A percentile compares a stretch with the other conserved stretches of the same genome.
These are phyloP conservation scores for Anthophora plumipes DNA, from an alignment of 2,888 invertebrate species.

Conservation along the genomic window DNA sequence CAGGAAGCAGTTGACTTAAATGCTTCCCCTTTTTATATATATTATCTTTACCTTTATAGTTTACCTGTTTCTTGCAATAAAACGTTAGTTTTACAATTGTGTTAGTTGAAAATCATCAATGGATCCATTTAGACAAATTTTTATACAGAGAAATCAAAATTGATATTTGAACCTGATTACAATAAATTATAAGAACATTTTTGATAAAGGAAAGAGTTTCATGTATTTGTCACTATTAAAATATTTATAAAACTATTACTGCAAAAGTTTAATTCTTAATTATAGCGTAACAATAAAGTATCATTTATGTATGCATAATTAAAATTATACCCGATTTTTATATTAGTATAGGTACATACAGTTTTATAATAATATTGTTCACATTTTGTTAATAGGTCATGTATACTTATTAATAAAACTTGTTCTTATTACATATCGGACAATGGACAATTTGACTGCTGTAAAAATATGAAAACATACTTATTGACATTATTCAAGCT, in stretches of 20 bases:
- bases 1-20: conserved; percentile 25
- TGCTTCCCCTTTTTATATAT: not conserved
- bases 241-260: conserved; percentile 37
- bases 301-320: conserved; percentile 29
- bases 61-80: conserved; percentile 16
- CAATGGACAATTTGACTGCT: conserved; percentile 22
- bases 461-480: conserved; percentile 35
- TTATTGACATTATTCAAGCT: conserved; percentile 40
- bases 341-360: conserved; percentile 36
- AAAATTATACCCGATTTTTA: conserved; percentile 33
- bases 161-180: not conserved
- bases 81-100: conserved; percentile 4
- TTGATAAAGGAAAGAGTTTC: not conserved
- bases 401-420: conserved; percentile 32
- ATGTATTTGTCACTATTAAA: conserved; percentile 30
- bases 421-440: conserved; percentile 29
- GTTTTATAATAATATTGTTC: conserved; percentile 24
- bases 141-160: conserved; percentile 5
- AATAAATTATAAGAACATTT: not conserved
- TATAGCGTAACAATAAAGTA: conserved; percentile 33
- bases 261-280: conserved; percentile 15
- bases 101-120: conserved; percentile 25
- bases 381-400: conserved; percentile 15
- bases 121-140: conserved; percentile 12
- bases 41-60: not conserved